These are phyloP conservation scores for Premnoplex brunnescens DNA, from an alignment of 2,797 vertebrate species.

Conservation along the genomic window DNA sequence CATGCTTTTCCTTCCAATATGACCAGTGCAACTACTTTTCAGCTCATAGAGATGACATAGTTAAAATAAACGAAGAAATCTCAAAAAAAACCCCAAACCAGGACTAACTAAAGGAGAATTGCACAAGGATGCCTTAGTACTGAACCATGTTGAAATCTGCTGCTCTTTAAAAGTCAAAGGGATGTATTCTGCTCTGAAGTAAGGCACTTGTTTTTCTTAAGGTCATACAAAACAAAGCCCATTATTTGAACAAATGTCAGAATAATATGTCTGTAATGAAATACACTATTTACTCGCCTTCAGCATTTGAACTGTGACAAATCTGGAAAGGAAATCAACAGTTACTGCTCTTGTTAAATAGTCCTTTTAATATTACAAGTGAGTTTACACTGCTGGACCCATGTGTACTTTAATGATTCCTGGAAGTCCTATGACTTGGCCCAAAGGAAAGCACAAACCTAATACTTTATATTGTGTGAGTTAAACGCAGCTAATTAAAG, in stretches of 20 bases:
- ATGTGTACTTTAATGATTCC: slow-evolving; percentile 56
- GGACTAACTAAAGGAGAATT: neutral
- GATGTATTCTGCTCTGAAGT: neutral
- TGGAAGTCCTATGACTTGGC: slow-evolving; percentile 43
- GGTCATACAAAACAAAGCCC: slow-evolving; percentile 44
- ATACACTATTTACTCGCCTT: slow-evolving; percentile 24
- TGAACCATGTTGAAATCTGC: neutral
- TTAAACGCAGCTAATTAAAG: slow-evolving; percentile 58
- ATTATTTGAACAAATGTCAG: slow-evolving; percentile 65
- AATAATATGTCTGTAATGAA: slow-evolving; percentile 50
- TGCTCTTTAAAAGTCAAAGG: slow-evolving; percentile 36
- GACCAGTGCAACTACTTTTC: neutral
- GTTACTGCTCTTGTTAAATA: slow-evolving; percentile 54
- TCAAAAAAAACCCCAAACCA: neutral
- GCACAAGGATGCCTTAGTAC: neutral
- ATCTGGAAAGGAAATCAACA: slow-evolving; percentile 49
- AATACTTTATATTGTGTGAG: slow-evolving; percentile 32
- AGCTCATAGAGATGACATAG: neutral
- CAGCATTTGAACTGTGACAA: slow-evolving; percentile 59
- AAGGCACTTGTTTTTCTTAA: slow-evolving; percentile 47
- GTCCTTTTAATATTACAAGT: slow-evolving; percentile 55
- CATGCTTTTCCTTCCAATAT: neutral
- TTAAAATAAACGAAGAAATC: neutral
- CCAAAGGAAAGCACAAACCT: slow-evolving; percentile 51
- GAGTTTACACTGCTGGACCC: slow-evolving; percentile 40